A percentile compares a stretch with the other conserved stretches of the same genome.
These are phyloP conservation scores for Eupeodes corollae DNA, from an alignment of 1,140 invertebrate species.

Conservation along the genomic window DNA sequence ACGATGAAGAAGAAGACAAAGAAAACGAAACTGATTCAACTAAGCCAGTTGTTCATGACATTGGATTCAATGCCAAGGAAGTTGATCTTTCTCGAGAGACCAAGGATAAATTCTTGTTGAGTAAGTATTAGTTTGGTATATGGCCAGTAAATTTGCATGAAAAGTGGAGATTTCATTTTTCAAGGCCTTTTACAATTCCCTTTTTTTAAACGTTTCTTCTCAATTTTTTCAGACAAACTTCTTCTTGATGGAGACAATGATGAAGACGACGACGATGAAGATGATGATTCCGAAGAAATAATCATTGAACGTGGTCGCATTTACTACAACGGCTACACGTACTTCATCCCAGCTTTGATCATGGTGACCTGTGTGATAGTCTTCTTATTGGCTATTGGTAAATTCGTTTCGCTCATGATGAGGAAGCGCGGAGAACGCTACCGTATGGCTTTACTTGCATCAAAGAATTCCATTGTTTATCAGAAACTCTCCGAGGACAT, in stretches of 20 bases:
- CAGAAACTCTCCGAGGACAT: constrained; percentile 48
- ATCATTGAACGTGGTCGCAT: constrained; percentile 37
- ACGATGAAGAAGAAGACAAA: constrained; percentile 24
- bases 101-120: constrained; percentile 20
- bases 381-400: constrained; percentile 40
- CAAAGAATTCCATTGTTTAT: constrained; percentile 42
- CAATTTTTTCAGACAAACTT: constrained; percentile 18
- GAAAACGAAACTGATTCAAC: constrained; percentile 15
- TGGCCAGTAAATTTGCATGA: neutral
- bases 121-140: constrained; percentile 12
- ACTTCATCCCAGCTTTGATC: constrained; percentile 40
- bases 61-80: constrained; percentile 23
- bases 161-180: neutral
- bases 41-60: constrained; percentile 17
- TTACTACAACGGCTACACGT: constrained; percentile 38
- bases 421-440: constrained; percentile 41
- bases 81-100: constrained; percentile 37
- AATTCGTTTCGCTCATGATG: constrained; percentile 40
- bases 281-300: constrained; percentile 31
- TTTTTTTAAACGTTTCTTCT: neutral
- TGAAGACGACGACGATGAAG: constrained; percentile 15
- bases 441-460: constrained; percentile 39
- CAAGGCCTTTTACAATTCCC: neutral
- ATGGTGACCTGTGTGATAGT: constrained; percentile 38
- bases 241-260: constrained; percentile 14